A percentile compares a stretch with the other conserved stretches of the same genome.
These are phyloP conservation scores for Alectura lathami DNA, from an alignment of 2,113 vertebrate species.

Conservation along the genomic window DNA sequence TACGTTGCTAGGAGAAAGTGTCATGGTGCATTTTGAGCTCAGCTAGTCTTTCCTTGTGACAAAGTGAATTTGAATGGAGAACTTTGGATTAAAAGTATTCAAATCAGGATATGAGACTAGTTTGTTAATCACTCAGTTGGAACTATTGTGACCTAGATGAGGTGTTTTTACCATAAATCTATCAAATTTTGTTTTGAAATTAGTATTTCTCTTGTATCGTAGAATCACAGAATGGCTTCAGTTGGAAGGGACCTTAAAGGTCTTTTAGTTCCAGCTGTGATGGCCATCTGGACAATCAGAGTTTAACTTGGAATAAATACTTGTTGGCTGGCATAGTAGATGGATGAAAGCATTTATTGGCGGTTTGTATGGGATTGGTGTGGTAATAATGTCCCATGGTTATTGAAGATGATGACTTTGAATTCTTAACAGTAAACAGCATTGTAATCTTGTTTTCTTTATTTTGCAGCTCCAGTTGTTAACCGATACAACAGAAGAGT, in stretches of 20 bases:
- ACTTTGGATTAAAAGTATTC: not conserved
- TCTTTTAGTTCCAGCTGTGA: not conserved
- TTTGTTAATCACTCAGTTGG: not conserved
- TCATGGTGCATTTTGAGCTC: not conserved
- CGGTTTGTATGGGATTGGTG: not conserved
- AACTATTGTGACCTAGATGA: not conserved
- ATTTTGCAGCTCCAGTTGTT: constrained; percentile 86
- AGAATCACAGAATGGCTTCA: not conserved
- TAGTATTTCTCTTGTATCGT: not conserved
- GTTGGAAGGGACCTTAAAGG: not conserved
- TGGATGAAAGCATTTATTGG: not conserved
- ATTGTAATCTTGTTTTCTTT: constrained; percentile 28
- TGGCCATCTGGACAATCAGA: not conserved
- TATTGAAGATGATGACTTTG: not conserved
- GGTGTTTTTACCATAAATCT: not conserved
- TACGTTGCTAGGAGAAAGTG: not conserved
- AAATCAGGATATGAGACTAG: not conserved
- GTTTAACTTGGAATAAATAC: not conserved
- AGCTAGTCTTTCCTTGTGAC: not conserved
- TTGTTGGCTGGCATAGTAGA: not conserved
- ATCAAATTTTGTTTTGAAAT: not conserved
- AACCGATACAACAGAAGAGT: constrained; percentile 93
- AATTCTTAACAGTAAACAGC: not conserved
- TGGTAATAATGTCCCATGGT: not conserved
- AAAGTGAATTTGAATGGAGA: not conserved